phyloP scores from a whole-genome alignment of 1,140 invertebrate genomes.

The Drosophila funebris region DNA sequence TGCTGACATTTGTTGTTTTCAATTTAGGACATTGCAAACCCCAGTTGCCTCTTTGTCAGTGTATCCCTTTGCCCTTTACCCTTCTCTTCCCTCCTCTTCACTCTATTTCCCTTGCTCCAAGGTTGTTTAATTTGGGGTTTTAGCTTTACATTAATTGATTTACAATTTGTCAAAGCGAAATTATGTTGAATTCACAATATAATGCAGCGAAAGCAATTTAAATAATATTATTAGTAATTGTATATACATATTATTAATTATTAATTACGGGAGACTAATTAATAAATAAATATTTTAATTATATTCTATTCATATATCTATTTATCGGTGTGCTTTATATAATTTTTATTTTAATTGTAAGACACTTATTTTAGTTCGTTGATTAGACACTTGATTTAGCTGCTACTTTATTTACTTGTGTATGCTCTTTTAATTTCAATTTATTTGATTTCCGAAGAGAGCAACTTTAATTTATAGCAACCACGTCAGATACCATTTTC shows the following conservation, averaged over 20 bases:
- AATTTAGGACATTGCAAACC: slow-evolving; percentile 56
- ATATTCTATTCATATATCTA: too few relatives aligned
- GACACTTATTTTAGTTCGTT: too few relatives aligned
- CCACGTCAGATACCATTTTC: slow-evolving; percentile 40
- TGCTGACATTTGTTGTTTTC: slow-evolving; percentile 78
- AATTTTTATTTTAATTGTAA: too few relatives aligned
- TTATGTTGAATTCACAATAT: slow-evolving; percentile 60
- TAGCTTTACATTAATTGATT: slow-evolving; percentile 71
- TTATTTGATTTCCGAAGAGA: slow-evolving; percentile 16
- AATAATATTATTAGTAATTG: too few relatives aligned
- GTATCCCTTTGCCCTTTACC: not conserved
- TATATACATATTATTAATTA: too few relatives aligned
- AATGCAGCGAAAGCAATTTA: too few relatives aligned
- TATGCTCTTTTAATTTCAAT: too few relatives aligned
- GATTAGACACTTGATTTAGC: not conserved
- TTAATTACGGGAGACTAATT: too few relatives aligned
- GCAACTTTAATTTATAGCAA: slow-evolving; percentile 23
- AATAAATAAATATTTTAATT: too few relatives aligned
- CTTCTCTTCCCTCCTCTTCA: not conserved
- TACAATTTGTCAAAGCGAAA: slow-evolving; percentile 60
- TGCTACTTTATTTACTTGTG: too few relatives aligned
- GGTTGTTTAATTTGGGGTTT: slow-evolving; percentile 21
- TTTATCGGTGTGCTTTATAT: too few relatives aligned
- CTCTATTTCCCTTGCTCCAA: not conserved
- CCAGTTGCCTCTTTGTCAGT: not conserved